A percentile compares a stretch with the other conserved stretches of the same genome.
Conservation (phyloP, 2,797 vertebrate species). For the Crenuchus spilurus region DNA sequence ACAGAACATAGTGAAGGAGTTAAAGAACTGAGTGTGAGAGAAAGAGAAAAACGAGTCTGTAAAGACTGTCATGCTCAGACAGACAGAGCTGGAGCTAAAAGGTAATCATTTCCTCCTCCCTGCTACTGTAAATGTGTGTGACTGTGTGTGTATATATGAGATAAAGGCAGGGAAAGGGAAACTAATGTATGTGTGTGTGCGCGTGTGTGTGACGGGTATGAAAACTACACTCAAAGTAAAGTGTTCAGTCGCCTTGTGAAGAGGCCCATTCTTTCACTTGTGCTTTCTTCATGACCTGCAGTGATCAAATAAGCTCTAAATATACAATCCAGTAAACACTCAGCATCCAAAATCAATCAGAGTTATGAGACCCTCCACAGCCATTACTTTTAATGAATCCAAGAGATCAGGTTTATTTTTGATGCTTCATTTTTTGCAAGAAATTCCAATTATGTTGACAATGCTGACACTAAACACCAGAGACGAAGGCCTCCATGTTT, state of each 20-base stretch:
- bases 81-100: not conserved
- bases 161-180: not conserved
- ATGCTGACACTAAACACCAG: conserved; percentile 66
- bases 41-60: too few species aligned
- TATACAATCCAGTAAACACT: conserved; percentile 25
- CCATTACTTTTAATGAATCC: conserved; percentile 71
- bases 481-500: conserved; percentile 66
- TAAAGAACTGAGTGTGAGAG: not conserved
- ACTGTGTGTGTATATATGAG: not conserved
- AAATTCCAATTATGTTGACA: conserved; percentile 72
- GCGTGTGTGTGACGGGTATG: not conserved
- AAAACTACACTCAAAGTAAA: conserved; percentile 3
- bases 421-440: conserved; percentile 60
- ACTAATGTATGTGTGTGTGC: not conserved
- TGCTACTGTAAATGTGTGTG: not conserved
- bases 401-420: conserved; percentile 64
- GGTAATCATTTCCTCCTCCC: not conserved
- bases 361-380: conserved; percentile 54
- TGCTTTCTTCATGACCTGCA: conserved; percentile 23
- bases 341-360: conserved; percentile 38
- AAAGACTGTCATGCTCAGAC: not conserved
- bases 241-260: not conserved
- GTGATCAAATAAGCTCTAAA: conserved; percentile 34
- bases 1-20: not conserved
- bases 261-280: not conserved